These are phyloP conservation scores for Musca vetustissima DNA, from an alignment of 1,140 invertebrate genomes.

Conservation along the genomic window DNA sequence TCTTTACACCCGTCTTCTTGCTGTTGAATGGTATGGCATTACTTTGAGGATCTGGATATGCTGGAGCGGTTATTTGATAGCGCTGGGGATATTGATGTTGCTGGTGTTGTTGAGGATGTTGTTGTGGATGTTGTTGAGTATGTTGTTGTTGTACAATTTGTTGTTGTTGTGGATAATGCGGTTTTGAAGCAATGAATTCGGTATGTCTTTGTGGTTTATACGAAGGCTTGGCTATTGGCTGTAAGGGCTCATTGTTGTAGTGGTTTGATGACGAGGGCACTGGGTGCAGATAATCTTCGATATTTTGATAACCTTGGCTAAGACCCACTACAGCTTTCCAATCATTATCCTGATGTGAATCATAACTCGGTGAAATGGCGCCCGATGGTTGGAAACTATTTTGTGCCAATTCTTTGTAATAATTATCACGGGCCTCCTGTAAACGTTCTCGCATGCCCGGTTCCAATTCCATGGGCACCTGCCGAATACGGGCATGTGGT, in stretches of 20 bases:
- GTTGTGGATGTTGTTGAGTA: slow-evolving; percentile 29
- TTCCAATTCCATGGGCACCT: slow-evolving; percentile 52
- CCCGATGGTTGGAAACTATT: not conserved
- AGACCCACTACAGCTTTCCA: slow-evolving; percentile 46
- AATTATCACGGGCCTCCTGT: slow-evolving; percentile 45
- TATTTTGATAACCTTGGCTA: slow-evolving; percentile 33
- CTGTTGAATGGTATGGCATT: slow-evolving; percentile 32
- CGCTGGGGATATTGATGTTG: slow-evolving; percentile 27
- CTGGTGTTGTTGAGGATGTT: not conserved
- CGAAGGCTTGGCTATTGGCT: not conserved
- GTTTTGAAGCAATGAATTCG: slow-evolving; percentile 19
- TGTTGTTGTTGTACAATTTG: not conserved
- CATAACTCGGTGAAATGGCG: slow-evolving; percentile 24
- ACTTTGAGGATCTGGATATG: slow-evolving; percentile 24
- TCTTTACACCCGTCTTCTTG: slow-evolving; percentile 45
- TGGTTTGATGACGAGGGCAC: slow-evolving; percentile 7
- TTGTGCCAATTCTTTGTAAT: slow-evolving; percentile 40
- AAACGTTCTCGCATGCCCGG: slow-evolving; percentile 43
- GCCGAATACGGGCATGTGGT: slow-evolving; percentile 50
- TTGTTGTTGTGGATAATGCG: slow-evolving; percentile 14
- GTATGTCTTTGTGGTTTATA: not conserved
- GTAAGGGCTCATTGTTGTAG: not conserved
- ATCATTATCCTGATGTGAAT: slow-evolving; percentile 42
- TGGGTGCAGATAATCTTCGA: slow-evolving; percentile 42
- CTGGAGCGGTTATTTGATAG: not conserved